Evolutionary conservation across 2,888 invertebrate species (phyloP).

Genomic region (Cerastis rubricosa): DNA sequence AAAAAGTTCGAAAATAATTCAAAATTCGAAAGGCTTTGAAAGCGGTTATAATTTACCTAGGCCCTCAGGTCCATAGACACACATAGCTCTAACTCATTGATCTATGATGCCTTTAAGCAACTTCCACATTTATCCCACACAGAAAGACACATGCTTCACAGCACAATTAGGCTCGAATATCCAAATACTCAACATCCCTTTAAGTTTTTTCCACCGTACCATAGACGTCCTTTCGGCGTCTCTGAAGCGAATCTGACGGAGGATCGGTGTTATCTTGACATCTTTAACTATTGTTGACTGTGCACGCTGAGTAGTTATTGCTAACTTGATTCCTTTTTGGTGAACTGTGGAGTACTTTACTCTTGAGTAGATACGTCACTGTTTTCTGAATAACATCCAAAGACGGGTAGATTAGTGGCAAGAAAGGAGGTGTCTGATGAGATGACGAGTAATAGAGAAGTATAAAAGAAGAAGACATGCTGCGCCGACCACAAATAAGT

Average conservation of each 20-base stretch:
- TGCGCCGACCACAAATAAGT: too few species aligned
- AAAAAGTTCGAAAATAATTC: not conserved
- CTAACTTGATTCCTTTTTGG: not conserved
- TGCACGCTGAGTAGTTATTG: not conserved
- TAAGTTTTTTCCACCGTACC: conserved; percentile 20
- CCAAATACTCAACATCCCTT: conserved; percentile 35
- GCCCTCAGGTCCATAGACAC: not conserved
- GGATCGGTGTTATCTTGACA: conserved; percentile 42
- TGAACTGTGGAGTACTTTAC: not conserved
- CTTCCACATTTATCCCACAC: not conserved
- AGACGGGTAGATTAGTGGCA: not conserved
- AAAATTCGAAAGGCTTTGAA: not conserved
- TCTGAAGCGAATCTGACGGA: conserved; percentile 36
- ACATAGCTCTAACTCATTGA: not conserved
- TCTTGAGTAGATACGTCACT: not conserved
- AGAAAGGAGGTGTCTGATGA: too few species aligned
- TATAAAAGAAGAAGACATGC: too few species aligned
- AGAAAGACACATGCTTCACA: conserved; percentile 18
- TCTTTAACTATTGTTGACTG: conserved; percentile 8
- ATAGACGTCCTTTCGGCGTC: conserved; percentile 16
- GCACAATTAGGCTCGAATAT: conserved; percentile 30
- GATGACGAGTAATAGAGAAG: too few species aligned
- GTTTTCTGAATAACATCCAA: not conserved
- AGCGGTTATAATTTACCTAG: not conserved
- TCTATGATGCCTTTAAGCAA: not conserved